Conservation (phyloP, 2,113 vertebrate genomes). For the Eolophus roseicapilla region DNA sequence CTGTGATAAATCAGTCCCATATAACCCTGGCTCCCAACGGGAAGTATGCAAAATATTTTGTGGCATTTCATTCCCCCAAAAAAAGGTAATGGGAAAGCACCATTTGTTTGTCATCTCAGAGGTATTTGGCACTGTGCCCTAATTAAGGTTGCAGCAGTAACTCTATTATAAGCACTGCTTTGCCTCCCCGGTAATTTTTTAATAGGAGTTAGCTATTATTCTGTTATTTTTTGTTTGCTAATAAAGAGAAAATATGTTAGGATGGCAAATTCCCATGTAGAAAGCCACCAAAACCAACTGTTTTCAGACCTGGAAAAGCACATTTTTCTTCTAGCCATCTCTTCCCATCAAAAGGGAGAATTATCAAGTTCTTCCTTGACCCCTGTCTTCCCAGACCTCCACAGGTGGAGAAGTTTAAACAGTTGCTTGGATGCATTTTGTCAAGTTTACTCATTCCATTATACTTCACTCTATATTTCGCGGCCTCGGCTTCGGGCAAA, state of each 20-base stretch:
- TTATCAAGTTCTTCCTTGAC: neutral
- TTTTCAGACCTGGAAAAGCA: neutral
- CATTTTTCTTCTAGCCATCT: neutral
- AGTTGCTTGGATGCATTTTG: neutral
- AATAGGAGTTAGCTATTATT: neutral
- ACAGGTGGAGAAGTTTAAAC: neutral
- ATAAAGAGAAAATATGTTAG: neutral
- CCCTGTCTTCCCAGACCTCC: neutral
- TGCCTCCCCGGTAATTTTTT: neutral
- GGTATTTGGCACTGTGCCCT: neutral
- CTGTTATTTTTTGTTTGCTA: constrained; percentile 15
- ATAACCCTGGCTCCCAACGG: neutral
- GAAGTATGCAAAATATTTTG: neutral
- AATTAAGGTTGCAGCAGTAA: constrained; percentile 16
- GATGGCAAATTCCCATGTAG: neutral
- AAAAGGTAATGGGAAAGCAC: neutral
- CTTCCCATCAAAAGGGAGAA: neutral
- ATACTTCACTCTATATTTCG: neutral
- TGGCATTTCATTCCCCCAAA: neutral
- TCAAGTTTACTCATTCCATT: neutral
- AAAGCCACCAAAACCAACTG: neutral
- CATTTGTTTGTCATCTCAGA: constrained; percentile 19
- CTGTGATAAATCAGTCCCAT: neutral
- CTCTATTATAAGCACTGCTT: neutral
- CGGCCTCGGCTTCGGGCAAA: neutral